Evolutionary conservation across 2,888 invertebrate genomes (phyloP).

Genomic region (Abrostola tripartita): DNA sequence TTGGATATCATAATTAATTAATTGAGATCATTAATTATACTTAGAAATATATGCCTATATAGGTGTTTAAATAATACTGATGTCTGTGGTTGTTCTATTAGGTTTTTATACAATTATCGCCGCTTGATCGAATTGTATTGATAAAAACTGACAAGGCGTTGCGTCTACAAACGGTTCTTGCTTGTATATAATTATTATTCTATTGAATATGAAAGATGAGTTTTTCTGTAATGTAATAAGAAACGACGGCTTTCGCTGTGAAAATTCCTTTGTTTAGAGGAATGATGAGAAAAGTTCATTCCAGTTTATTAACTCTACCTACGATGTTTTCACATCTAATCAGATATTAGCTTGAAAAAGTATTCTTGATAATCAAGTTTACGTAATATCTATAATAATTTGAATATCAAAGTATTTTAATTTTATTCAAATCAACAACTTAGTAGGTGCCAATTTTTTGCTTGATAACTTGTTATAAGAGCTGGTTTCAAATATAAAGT

Average conservation of each 20-base stretch:
- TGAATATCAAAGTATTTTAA: constrained; percentile 9
- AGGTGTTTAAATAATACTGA: constrained; percentile 22
- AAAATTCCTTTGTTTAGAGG: constrained; percentile 59
- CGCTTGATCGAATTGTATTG: constrained; percentile 38
- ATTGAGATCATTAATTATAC: constrained; percentile 4
- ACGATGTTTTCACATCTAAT: constrained; percentile 26
- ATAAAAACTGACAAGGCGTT: constrained; percentile 61
- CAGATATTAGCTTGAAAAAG: constrained; percentile 11
- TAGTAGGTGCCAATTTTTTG: constrained; percentile 1
- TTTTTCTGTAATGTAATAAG: constrained; percentile 64
- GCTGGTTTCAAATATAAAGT: constrained; percentile 13
- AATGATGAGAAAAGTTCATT: constrained; percentile 58
- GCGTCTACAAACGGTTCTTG: constrained; percentile 57
- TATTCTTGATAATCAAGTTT: constrained; percentile 32
- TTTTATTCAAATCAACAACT: constrained; percentile 14
- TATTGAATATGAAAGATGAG: constrained; percentile 62
- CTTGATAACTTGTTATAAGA: constrained; percentile 22
- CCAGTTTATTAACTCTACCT: constrained; percentile 37
- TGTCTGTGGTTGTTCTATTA: constrained; percentile 15
- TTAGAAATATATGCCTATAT: constrained; percentile 9
- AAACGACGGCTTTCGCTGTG: constrained; percentile 65
- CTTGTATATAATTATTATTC: constrained; percentile 64
- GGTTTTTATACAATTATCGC: constrained; percentile 29
- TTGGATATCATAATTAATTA: too few relatives aligned
- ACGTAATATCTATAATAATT: constrained; percentile 10